Evolutionary conservation across 2,797 vertebrate genomes (phyloP).

Genomic region (Aplochiton taeniatus): DNA sequence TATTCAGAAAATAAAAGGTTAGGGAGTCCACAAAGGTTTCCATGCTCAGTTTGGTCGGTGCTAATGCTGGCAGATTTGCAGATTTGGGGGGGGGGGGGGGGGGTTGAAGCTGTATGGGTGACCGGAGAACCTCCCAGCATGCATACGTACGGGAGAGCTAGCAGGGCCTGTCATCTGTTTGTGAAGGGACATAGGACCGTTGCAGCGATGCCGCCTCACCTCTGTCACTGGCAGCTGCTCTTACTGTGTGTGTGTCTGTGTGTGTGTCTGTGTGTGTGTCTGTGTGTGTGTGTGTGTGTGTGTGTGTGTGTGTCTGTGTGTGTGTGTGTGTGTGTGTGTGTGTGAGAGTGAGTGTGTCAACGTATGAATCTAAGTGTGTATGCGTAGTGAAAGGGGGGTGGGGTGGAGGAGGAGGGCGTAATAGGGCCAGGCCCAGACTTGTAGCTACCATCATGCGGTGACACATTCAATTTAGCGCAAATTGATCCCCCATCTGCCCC

Average conservation of each 20-base stretch:
- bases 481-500: constrained; percentile 31
- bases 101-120: constrained; percentile 30
- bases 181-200: constrained; percentile 67
- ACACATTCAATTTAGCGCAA: constrained; percentile 35
- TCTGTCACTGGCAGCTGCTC: constrained; percentile 74
- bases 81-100: background rate
- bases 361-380: background rate
- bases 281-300: constrained; percentile 29
- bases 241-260: constrained; percentile 16
- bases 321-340: constrained; percentile 7
- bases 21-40: no score
- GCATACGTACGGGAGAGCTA: constrained; percentile 13
- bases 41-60: no score
- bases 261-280: constrained; percentile 27
- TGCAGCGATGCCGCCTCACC: constrained; percentile 46
- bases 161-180: constrained; percentile 69
- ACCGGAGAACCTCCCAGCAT: constrained; percentile 21
- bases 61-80: no score
- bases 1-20: no score
- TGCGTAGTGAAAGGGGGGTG: background rate
- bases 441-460: constrained; percentile 53
- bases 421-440: constrained; percentile 26
- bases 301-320: constrained; percentile 16
- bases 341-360: no score
- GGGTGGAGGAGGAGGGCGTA: no score